Evolutionary conservation across 2,797 vertebrate species (phyloP).

Genomic region (Leptoclinus maculatus): DNA sequence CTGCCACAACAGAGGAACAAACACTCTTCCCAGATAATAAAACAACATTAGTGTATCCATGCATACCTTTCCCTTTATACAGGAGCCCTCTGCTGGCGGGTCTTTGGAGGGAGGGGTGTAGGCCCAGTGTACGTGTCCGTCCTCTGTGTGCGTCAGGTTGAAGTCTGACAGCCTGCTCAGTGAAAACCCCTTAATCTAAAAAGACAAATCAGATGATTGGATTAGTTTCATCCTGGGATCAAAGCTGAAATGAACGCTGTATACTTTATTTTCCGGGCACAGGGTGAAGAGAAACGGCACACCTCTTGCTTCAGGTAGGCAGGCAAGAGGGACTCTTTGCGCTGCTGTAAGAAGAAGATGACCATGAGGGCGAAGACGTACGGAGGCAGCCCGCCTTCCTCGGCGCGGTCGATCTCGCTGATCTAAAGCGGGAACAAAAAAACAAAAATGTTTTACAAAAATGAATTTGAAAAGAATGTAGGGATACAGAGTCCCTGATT

Average conservation of each 20-base stretch:
- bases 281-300: slow-evolving; percentile 5
- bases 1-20: not conserved
- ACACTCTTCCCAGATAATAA: not conserved
- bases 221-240: slow-evolving; percentile 19
- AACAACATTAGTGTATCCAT: not conserved
- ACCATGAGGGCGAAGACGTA: slow-evolving; percentile 93
- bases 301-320: slow-evolving; percentile 93
- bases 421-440: slow-evolving; percentile 78
- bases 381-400: slow-evolving; percentile 93
- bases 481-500: not conserved
- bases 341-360: slow-evolving; percentile 94
- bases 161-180: slow-evolving; percentile 86
- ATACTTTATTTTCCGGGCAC: not conserved
- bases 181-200: slow-evolving; percentile 89
- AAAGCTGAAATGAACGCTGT: not conserved
- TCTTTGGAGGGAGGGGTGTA: slow-evolving; percentile 75
- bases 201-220: slow-evolving; percentile 22
- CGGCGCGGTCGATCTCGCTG: slow-evolving; percentile 90
- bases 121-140: slow-evolving; percentile 86
- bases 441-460: slow-evolving; percentile 4
- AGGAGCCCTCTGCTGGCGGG: slow-evolving; percentile 68
- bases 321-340: slow-evolving; percentile 90
- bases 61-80: slow-evolving; percentile 86
- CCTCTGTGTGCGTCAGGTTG: slow-evolving; percentile 84
- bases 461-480: not conserved